Evolutionary conservation across 1,140 invertebrate genomes (phyloP).

Genomic region (Leptinotarsa lineolata): DNA sequence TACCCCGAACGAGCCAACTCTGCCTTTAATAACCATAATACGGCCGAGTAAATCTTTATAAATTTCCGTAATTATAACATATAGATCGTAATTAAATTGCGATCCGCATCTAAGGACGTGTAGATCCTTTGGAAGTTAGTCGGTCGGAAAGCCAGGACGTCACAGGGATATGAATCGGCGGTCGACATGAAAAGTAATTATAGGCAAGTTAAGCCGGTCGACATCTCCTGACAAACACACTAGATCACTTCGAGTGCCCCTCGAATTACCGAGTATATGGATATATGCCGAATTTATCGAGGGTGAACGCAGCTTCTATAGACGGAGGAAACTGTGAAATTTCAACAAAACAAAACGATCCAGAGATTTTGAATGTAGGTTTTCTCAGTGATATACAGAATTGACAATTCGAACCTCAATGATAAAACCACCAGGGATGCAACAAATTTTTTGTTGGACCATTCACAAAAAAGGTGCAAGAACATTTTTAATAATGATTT

Average conservation of each 20-base stretch:
- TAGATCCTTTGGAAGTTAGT: constrained; percentile 49
- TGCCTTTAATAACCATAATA: constrained; percentile 50
- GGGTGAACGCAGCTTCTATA: constrained; percentile 1
- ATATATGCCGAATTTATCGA: not conserved
- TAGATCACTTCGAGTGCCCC: constrained; percentile 12
- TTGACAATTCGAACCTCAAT: no score
- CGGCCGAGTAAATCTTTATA: constrained; percentile 53
- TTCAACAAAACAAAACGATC: not conserved
- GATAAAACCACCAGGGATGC: no score
- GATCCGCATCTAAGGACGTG: constrained; percentile 51
- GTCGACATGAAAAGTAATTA: constrained; percentile 3
- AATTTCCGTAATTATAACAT: constrained; percentile 55
- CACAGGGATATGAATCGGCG: constrained; percentile 8
- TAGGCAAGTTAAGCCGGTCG: constrained; percentile 4
- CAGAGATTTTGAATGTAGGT: no score
- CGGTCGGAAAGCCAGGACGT: constrained; percentile 39
- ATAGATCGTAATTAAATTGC: constrained; percentile 56
- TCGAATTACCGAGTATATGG: not conserved
- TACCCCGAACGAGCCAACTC: not conserved
- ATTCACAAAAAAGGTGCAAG: no score
- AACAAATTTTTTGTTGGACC: no score
- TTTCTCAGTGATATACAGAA: no score
- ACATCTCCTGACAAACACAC: constrained; percentile 14
- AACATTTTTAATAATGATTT: no score
- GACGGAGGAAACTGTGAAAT: not conserved